phyloP scores from a whole-genome alignment of 2,888 invertebrate genomes.

The Thereva unica region DNA sequence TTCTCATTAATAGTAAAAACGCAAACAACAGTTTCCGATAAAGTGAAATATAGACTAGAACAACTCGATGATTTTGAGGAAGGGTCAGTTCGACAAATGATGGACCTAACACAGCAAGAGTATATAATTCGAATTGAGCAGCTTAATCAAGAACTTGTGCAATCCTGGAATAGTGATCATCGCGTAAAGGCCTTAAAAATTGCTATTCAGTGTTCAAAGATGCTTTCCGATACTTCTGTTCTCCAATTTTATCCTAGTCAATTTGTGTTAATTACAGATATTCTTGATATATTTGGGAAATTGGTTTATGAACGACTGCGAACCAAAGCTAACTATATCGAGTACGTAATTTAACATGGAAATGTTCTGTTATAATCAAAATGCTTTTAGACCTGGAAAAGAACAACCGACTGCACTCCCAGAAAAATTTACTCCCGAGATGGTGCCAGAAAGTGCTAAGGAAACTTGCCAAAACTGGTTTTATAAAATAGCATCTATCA shows the following conservation, averaged over 20 bases:
- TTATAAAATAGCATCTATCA: constrained; percentile 96
- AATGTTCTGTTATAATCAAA: constrained; percentile 2
- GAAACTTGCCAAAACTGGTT: constrained; percentile 99
- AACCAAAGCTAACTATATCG: constrained; percentile 70
- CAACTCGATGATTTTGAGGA: constrained; percentile 96
- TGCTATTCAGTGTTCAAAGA: constrained; percentile 94
- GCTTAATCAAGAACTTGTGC: constrained; percentile 86
- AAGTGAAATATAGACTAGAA: constrained; percentile 87
- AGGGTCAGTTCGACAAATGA: constrained; percentile 80
- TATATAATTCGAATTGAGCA: constrained; percentile 87
- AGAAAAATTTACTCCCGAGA: constrained; percentile 75
- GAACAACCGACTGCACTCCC: constrained; percentile 61
- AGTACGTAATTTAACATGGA: constrained; percentile 53
- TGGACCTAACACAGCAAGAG: constrained; percentile 90
- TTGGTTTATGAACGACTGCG: constrained; percentile 84
- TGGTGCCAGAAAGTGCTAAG: constrained; percentile 83
- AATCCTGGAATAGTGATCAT: constrained; percentile 93
- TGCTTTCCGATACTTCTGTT: constrained; percentile 85
- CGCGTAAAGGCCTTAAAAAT: constrained; percentile 95
- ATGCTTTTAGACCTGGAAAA: constrained; percentile 59
- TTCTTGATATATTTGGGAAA: constrained; percentile 91
- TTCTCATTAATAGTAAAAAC: constrained; percentile 70
- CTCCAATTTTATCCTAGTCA: constrained; percentile 97
- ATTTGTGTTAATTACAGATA: constrained; percentile 94
- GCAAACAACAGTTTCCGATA: constrained; percentile 79